Evolutionary conservation across 2,888 invertebrate genomes (phyloP), one percentile per base, ranked within the genome.

Genomic region (Chorisops tibialis): DNA sequence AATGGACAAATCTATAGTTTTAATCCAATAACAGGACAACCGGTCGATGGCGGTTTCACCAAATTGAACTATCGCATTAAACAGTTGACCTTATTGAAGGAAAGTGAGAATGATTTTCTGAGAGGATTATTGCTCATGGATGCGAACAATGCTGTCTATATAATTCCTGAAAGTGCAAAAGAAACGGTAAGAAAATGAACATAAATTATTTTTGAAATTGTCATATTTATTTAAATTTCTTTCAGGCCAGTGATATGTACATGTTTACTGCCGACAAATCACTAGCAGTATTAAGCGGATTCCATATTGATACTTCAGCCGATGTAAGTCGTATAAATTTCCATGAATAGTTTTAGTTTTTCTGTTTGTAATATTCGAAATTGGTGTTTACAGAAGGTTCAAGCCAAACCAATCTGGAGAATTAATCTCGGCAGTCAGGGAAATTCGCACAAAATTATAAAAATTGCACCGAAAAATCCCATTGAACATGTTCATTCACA

Each of bases 401-500:
- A 79, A n/a, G 85, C 85, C 0, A 76, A 81, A 30, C 81, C 82
- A 64, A 85, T 88, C 38, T 96, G 95, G 95, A 84, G 86, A 67
- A 74, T 91, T 3, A 81, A 83, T 51, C 79, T 94, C 51, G 84
- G 85, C 60, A 83, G 82, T 0, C 75, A 81, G 12, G 81, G 79
- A 67, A 79, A 82, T 6, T 79, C 79, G 9, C 87, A 87, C 69
- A 82, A 81, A 69, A 81, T 92, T 41, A 82, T 85, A 51, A 81
- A 82, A 2, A 78, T 86, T 6, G 85, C 83, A 58, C 81, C 82
- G 30, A 87, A 90, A 72, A 84, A 85, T 70, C 78, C 83, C 7
- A 80, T 81, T 67, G 92, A 92, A 80, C 82, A 85, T 64, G 91
- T 94, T 14, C 96, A 97, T 78, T 96, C 96, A 1, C 94, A 96